These are phyloP conservation scores for Drosophila villosipedis DNA, from an alignment of 2,888 invertebrate species.

Conservation along the genomic window DNA sequence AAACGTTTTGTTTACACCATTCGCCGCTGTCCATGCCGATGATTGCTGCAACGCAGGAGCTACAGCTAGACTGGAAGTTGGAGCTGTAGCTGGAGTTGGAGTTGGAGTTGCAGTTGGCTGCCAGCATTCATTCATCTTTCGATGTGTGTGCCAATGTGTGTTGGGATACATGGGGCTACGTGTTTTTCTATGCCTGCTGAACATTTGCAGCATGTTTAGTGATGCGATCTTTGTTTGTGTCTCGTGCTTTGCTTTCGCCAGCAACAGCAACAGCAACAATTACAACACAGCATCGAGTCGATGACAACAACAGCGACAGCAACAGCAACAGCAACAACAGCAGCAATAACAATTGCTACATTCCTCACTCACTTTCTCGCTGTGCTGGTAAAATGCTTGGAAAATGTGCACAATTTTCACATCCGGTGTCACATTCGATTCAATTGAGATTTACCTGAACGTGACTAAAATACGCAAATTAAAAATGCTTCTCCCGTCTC, in stretches of 20 bases:
- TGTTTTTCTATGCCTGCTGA: conserved; percentile 68
- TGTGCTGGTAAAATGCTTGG: conserved; percentile 72
- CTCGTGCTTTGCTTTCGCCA: conserved; percentile 75
- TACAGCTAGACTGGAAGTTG: background rate
- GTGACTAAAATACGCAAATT: conserved; percentile 82
- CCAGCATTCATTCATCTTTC: conserved; percentile 45
- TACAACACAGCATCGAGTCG: conserved; percentile 33
- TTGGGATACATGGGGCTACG: conserved; percentile 69
- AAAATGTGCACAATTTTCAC: conserved; percentile 81
- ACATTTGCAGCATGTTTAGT: conserved; percentile 77
- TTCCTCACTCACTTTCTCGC: conserved; percentile 36
- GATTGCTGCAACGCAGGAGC: conserved; percentile 24
- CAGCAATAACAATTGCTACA: conserved; percentile 36
- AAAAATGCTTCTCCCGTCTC: conserved; percentile 62
- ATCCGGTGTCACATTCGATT: conserved; percentile 83
- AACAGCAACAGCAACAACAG: conserved; percentile 24
- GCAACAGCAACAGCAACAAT: conserved; percentile 49
- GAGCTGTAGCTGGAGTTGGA: background rate
- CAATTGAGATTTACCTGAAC: conserved; percentile 83
- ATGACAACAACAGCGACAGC: conserved; percentile 41
- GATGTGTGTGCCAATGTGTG: conserved; percentile 32
- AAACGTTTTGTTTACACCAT: conserved; percentile 73
- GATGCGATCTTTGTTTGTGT: conserved; percentile 80
- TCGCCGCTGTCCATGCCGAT: conserved; percentile 40
- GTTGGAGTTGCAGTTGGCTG: conserved; percentile 1